phyloP scores from a whole-genome alignment of 2,113 vertebrate species.

The Panthera uncia region DNA sequence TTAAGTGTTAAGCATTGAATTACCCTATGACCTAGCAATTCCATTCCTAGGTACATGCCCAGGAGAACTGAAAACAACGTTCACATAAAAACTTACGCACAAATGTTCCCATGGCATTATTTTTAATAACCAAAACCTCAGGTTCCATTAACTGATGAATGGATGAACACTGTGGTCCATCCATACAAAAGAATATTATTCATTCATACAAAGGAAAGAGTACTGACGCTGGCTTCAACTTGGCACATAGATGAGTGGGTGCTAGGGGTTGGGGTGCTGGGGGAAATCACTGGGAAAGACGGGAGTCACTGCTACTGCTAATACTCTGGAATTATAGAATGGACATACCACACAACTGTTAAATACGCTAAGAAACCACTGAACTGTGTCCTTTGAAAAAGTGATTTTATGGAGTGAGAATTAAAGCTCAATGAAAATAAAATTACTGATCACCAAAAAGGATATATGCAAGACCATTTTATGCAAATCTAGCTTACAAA shows the following conservation, averaged over 20 bases:
- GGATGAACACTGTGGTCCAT: not conserved
- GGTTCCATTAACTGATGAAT: not conserved
- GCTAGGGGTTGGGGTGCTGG: accelerated
- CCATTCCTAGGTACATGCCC: not conserved
- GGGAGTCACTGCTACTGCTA: too few species aligned
- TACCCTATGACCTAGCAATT: not conserved
- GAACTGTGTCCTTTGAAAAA: not conserved
- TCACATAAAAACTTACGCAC: not conserved
- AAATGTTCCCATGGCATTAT: not conserved
- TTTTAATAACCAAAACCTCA: not conserved
- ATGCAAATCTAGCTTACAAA: not conserved
- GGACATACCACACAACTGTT: not conserved
- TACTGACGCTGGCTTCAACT: too few species aligned
- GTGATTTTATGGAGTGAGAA: not conserved
- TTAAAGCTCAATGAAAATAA: not conserved
- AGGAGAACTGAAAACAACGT: not conserved
- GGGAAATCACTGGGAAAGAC: not conserved
- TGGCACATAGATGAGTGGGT: not conserved
- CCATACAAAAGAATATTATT: not conserved
- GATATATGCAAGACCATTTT: not conserved
- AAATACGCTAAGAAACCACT: not conserved
- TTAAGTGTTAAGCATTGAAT: not conserved
- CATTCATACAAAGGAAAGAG: not conserved
- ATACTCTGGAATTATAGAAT: not conserved
- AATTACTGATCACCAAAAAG: not conserved